Evolutionary conservation across 1,140 invertebrate genomes (phyloP).

Genomic region (Caenorhabditis inopinata): DNA sequence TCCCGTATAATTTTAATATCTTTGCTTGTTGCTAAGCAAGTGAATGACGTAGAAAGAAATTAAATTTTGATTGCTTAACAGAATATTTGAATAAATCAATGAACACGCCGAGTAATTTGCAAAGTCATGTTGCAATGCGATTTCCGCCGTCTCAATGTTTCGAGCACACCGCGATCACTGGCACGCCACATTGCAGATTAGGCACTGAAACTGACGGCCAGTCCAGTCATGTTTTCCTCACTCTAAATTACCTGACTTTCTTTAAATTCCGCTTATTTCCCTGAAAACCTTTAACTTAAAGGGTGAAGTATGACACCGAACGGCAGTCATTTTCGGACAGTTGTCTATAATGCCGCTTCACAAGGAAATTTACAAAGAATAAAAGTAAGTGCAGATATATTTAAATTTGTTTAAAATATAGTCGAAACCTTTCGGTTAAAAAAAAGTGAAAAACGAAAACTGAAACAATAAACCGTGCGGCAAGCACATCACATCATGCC

Average conservation of each 20-base stretch:
- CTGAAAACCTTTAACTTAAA: too few relatives aligned
- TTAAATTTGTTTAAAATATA: too few relatives aligned
- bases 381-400: too few relatives aligned
- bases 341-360: constrained; percentile 32
- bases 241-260: neutral
- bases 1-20: neutral
- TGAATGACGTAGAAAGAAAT: too few relatives aligned
- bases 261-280: neutral
- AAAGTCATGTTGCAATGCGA: neutral
- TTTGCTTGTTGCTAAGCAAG: too few relatives aligned
- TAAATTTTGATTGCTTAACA: neutral
- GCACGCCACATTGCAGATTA: neutral
- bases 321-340: neutral
- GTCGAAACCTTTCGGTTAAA: neutral
- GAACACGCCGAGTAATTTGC: neutral
- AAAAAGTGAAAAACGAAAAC: too few relatives aligned
- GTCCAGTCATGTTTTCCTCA: neutral
- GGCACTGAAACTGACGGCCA: neutral
- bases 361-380: constrained; percentile 1
- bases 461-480: too few relatives aligned
- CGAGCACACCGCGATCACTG: neutral
- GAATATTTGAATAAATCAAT: neutral
- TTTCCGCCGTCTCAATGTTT: neutral
- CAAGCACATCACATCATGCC: too few relatives aligned
- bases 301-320: neutral